phyloP scores from a whole-genome alignment of 1,140 invertebrate genomes.

The Pseudomyrmex pallidus region DNA sequence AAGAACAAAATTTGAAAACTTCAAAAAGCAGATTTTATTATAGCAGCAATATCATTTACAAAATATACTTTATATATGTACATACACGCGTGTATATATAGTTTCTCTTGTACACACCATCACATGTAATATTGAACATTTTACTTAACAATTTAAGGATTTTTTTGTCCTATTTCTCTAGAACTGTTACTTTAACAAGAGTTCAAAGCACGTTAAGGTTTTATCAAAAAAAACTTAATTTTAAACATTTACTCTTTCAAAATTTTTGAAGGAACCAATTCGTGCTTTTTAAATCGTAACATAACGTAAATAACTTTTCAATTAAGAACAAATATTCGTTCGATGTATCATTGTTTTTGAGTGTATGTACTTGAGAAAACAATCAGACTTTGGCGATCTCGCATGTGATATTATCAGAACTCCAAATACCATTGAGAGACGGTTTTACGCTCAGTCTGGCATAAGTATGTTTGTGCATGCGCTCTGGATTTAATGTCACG shows the following conservation, averaged over 20 bases:
- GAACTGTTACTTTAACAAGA: background rate
- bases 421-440: conserved; percentile 72
- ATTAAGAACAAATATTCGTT: background rate
- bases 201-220: background rate
- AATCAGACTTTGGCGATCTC: conserved; percentile 81
- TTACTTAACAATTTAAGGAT: background rate
- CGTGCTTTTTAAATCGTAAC: background rate
- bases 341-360: background rate
- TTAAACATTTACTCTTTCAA: background rate
- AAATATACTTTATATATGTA: background rate
- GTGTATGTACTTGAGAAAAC: background rate
- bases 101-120: background rate
- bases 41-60: background rate
- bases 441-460: conserved; percentile 84
- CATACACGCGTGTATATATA: background rate
- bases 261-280: background rate
- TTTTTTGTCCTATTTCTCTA: too few relatives aligned
- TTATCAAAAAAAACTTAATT: background rate
- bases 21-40: background rate
- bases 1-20: background rate
- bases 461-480: conserved; percentile 90
- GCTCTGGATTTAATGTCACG: conserved; percentile 94
- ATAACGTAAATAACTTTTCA: background rate
- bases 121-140: background rate
- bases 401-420: conserved; percentile 77